These are phyloP conservation scores for Lasioglossum calceatum DNA, from an alignment of 2,888 invertebrate species.

Conservation along the genomic window DNA sequence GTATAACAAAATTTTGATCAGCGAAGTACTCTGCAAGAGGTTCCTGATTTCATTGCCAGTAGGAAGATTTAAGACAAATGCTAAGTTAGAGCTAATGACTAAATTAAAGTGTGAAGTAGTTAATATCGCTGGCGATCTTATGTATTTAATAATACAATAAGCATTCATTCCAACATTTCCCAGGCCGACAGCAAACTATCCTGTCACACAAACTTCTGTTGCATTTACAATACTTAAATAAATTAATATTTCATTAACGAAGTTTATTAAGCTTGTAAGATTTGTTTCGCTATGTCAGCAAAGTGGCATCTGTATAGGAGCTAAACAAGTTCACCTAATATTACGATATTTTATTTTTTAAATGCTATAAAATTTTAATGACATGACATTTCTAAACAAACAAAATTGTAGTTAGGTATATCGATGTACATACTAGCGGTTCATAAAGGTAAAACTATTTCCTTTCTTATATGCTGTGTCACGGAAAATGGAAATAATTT, in stretches of 20 bases:
- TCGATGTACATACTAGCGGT: conserved; percentile 67
- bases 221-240: conserved; percentile 79
- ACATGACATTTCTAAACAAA: conserved; percentile 34
- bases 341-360: conserved; percentile 25
- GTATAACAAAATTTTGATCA: conserved; percentile 54
- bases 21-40: conserved; percentile 39
- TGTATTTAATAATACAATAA: conserved; percentile 79
- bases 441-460: conserved; percentile 49
- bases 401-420: conserved; percentile 60
- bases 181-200: conserved; percentile 65
- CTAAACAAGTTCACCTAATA: conserved; percentile 29
- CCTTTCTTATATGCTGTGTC: conserved; percentile 35
- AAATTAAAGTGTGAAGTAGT: conserved; percentile 73
- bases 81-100: conserved; percentile 72
- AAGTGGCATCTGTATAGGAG: conserved; percentile 26
- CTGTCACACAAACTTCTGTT: conserved; percentile 72
- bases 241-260: conserved; percentile 70
- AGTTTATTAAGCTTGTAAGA: conserved; percentile 53
- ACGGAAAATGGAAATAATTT: conserved; percentile 20
- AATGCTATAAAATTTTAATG: conserved; percentile 40
- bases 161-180: conserved; percentile 80
- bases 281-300: conserved; percentile 42
- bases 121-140: conserved; percentile 82
- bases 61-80: conserved; percentile 61
- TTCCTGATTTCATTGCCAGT: conserved; percentile 62